Base-by-base conservation (phyloP, 2,113 vertebrate genomes). In the Limanda limanda region DNA sequence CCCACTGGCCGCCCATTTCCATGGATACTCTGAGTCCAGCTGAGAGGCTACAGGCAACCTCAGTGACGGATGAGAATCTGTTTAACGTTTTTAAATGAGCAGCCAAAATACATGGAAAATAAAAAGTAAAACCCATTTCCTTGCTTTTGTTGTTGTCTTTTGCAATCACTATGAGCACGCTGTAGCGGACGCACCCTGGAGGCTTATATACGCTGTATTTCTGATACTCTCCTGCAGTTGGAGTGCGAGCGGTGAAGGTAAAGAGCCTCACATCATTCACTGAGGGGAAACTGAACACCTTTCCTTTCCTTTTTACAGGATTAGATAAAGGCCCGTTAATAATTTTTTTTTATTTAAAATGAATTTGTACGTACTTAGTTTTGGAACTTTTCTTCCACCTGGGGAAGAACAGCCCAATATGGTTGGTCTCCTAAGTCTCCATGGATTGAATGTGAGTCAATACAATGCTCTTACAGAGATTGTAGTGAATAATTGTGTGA, bases 1-100 rank as follows among this genome's bases (percentile, higher is more conserved):
- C 25, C 37, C 37, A 54, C 14, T 45, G 54, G 48, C 82, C 79
- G 81, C 77, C 66, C 35, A 57, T 76, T 60, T 52, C 42, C 55
- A 71, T 45, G 27, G 73, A 55, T 25, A 40, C 35, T 6, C 55
- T 42, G 61, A 61, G 55, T 21, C 60, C 45, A 42, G 20, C 54
- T 35, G 13, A 70, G 11, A 69, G 57, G 64, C 72, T 58, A 25
- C 10, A 54, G 37, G 23, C 10, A 71, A 67, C 74, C 42, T 23
- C 73, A 62, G 18, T 0, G 5, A 45, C 14, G 47, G 51, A 75
- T 52, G 37, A 77, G 6, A 60, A 20, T n/a, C 27, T 31, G 27
- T 66, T 68, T 71, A 4, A 45, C 25, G 42, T 58, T 66, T 66
- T 71, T 59, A 18, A 45, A 54, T 40, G 37, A 72, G 27, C 31